These are phyloP conservation scores for Gari tellinella DNA, from an alignment of 2,888 invertebrate species.

Conservation along the genomic window DNA sequence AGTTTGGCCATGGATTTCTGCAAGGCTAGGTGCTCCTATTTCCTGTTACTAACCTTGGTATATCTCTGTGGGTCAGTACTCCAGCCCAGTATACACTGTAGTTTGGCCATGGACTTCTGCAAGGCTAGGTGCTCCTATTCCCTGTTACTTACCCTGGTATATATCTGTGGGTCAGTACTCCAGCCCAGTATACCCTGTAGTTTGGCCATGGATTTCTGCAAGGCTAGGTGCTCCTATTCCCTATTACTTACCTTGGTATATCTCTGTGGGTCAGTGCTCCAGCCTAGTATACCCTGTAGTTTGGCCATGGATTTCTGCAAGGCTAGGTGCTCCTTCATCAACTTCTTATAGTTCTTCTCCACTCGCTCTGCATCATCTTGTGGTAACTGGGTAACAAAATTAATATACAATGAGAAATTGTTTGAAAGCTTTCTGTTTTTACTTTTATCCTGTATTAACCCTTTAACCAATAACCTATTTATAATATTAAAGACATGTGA, in stretches of 20 bases:
- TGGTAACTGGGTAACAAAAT: too few relatives aligned
- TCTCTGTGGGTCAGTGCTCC: constrained; percentile 75
- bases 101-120: constrained; percentile 75
- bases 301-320: constrained; percentile 77
- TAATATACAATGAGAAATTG: too few relatives aligned
- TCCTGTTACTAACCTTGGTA: constrained; percentile 67
- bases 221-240: constrained; percentile 78
- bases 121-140: constrained; percentile 79
- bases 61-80: constrained; percentile 76
- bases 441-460: too few relatives aligned
- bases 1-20: constrained; percentile 77
- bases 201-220: constrained; percentile 77
- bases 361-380: constrained; percentile 68
- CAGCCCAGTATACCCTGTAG: constrained; percentile 71
- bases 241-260: constrained; percentile 66
- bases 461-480: too few relatives aligned
- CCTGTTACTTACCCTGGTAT: constrained; percentile 68
- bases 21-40: constrained; percentile 79
- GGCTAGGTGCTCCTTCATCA: constrained; percentile 79
- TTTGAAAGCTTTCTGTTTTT: too few relatives aligned
- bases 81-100: constrained; percentile 72
- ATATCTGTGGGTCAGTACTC: constrained; percentile 76
- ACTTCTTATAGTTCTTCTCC: constrained; percentile 76
- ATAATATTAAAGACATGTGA: too few relatives aligned
- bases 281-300: constrained; percentile 71